Base-by-base conservation (phyloP, 2,113 vertebrate genomes). In the Oceanites oceanicus region DNA sequence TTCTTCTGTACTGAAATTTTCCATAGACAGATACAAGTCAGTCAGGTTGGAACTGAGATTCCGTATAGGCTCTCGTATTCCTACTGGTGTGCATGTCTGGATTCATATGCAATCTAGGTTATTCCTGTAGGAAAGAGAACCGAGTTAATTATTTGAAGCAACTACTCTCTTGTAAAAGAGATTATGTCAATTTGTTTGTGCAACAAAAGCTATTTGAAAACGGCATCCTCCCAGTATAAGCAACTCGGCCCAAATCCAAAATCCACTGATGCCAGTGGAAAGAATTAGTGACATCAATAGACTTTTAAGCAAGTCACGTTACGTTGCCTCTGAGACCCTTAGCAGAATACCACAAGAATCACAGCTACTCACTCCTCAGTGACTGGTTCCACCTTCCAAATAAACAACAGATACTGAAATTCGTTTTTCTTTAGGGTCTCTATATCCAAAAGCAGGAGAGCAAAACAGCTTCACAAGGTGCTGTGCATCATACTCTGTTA, bases 51-150 rank as follows among this genome's bases (percentile, higher is more conserved):
- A 98, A 98, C 97, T 94, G 97, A 97, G 98, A 97, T 93, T 98
- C 98, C 97, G 34, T 77, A 96, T 85, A 97, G 98, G 97, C 92
- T 98, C 97, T 98, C 87, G 93, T 95, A 97, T 98, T 98, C 98
- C 98, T 98, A 98, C 94, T 52, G 95, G 90, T 97, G 96, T 97
- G 96, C 94, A 93, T 95, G 97, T 98, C 97, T 96, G 97, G 97
- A 97, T 97, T 98, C 97, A 25, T 92, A 94, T 91, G 96, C 94
- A 97, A 95, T 92, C 89, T 97, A 97, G 90, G 74, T 98, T 98
- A 99, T 77, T 99, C 99, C 99, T 99, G 98, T 40, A 97, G 97
- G 93, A 97, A 90, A 97, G 87, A 97, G 42, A 97, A 89, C 40
- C 9, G 15, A 98, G 95, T 95, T 91, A 94, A 58, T 97, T 71